Conservation (phyloP, 2,888 invertebrate species). For the Quadriops clusia region DNA sequence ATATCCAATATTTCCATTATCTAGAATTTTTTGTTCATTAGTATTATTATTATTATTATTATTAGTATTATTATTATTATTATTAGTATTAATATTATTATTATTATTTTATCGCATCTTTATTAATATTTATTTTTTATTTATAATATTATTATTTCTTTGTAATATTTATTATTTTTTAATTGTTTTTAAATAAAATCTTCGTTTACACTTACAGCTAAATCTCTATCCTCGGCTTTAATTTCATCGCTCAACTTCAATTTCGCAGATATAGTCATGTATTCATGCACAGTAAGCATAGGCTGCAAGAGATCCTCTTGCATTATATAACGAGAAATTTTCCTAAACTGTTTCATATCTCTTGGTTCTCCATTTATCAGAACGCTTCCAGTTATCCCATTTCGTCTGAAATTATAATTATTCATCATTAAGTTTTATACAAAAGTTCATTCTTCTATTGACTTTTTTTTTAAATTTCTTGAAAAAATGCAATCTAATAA, state of each 20-base stretch:
- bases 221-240: no score
- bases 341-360: constrained; percentile 66
- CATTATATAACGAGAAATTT: constrained; percentile 91
- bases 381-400: constrained; percentile 62
- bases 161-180: constrained; percentile 2
- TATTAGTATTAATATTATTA: no score
- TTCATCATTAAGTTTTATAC: no score
- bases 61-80: no score
- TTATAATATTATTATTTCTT: constrained; percentile 6
- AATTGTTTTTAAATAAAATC: constrained; percentile 7
- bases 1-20: constrained; percentile 77
- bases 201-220: constrained; percentile 1
- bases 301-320: constrained; percentile 82
- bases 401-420: constrained; percentile 32
- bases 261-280: constrained; percentile 81
- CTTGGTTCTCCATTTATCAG: constrained; percentile 69
- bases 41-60: no score
- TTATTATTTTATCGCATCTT: no score
- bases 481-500: no score
- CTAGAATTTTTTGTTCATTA: no score
- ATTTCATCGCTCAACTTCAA: constrained; percentile 85
- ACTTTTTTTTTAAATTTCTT: no score
- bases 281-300: constrained; percentile 75
- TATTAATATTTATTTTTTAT: no score
- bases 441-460: no score